These are phyloP conservation scores for Xiphophorus hellerii DNA, from an alignment of 2,113 vertebrate species.

Conservation along the genomic window DNA sequence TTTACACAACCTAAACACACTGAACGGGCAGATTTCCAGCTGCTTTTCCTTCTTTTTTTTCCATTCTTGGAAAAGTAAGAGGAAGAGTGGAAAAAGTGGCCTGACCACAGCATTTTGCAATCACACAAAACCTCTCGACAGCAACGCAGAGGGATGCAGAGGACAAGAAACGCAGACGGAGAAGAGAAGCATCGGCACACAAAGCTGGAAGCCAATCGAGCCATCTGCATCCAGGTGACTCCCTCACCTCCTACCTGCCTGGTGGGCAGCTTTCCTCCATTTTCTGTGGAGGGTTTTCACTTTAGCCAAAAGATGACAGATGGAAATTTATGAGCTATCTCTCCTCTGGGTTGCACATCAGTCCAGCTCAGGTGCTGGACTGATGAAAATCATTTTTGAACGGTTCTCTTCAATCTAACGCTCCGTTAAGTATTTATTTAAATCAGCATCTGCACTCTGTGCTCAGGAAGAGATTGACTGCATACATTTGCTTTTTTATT, in stretches of 20 bases:
- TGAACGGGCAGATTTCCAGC: neutral
- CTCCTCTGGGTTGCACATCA: neutral
- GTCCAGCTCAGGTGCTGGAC: neutral
- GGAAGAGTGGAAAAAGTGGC: neutral
- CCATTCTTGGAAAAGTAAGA: neutral
- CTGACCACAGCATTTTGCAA: neutral
- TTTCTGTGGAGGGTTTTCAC: neutral
- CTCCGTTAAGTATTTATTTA: neutral
- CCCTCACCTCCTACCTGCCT: neutral
- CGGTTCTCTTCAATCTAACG: neutral
- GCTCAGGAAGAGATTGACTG: neutral
- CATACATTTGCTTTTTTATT: neutral
- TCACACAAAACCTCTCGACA: neutral
- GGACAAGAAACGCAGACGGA: neutral
- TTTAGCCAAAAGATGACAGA: neutral
- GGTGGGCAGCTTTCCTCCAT: neutral
- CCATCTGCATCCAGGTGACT: slow-evolving; percentile 5
- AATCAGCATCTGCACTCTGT: neutral
- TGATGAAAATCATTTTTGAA: neutral
- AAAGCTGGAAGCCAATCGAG: neutral
- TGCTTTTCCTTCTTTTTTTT: neutral
- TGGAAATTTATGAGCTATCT: slow-evolving; percentile 11
- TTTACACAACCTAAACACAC: neutral
- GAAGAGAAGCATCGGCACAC: slow-evolving; percentile 7
- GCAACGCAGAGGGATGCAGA: too few species aligned